These are phyloP conservation scores for Actinia tenebrosa DNA, from an alignment of 64 coral and sea anemone species.

Conservation along the genomic window DNA sequence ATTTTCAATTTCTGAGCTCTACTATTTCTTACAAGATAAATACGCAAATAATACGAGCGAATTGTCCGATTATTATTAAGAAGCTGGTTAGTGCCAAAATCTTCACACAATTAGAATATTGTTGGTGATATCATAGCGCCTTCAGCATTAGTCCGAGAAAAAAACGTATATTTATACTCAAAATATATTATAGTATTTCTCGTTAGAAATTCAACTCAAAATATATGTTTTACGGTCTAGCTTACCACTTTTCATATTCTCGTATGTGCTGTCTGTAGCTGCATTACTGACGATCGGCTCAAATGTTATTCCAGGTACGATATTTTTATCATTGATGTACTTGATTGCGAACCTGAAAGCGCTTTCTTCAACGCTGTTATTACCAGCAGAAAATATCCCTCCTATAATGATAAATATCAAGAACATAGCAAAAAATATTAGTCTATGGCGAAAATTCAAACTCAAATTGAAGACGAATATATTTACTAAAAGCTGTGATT, in stretches of 20 bases:
- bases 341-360: conserved; percentile 55
- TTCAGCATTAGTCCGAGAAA: no score
- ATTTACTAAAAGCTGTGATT: not conserved
- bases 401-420: conserved; percentile 15
- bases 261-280: conserved; percentile 12
- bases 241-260: conserved; percentile 60
- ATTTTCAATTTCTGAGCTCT: no score
- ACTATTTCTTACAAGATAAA: no score
- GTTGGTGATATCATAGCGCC: no score
- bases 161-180: no score
- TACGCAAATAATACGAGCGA: no score
- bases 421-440: not conserved
- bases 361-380: conserved; percentile 28
- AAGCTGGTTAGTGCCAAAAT: no score
- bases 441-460: not conserved
- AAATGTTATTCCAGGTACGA: conserved; percentile 20
- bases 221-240: no score
- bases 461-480: not conserved
- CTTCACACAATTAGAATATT: no score
- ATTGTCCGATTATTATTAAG: no score
- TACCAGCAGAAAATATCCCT: conserved; percentile 45
- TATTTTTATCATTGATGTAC: conserved; percentile 19
- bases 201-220: no score
- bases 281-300: conserved; percentile 32
- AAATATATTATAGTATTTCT: no score